These are phyloP conservation scores for Polypedilum pembai DNA, from an alignment of 1,140 invertebrate genomes.

Conservation along the genomic window DNA sequence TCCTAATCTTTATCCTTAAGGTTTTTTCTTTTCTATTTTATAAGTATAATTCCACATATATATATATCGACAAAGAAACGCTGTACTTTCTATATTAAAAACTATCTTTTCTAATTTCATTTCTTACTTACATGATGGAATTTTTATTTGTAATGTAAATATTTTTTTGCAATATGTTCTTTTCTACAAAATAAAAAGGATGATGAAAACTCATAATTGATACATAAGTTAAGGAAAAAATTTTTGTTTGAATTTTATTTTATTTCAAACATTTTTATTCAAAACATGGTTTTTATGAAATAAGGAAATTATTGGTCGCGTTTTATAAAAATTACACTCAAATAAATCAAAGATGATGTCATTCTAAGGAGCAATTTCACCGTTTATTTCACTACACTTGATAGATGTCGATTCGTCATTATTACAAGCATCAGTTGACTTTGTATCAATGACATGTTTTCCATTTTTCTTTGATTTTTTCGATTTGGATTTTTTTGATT, in stretches of 20 bases:
- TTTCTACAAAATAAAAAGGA: neutral
- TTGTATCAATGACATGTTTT: neutral
- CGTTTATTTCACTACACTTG: neutral
- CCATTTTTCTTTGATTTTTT: conserved; percentile 13
- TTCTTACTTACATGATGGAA: too few relatives aligned
- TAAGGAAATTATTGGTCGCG: neutral
- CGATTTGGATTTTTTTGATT: neutral
- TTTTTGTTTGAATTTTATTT: too few relatives aligned
- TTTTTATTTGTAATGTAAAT: neutral
- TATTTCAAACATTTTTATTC: too few relatives aligned
- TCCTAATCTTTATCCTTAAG: too few relatives aligned
- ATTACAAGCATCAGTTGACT: neutral
- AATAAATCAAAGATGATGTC: neutral
- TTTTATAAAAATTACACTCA: neutral
- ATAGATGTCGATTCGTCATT: neutral
- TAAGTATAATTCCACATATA: too few relatives aligned
- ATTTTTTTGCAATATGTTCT: neutral
- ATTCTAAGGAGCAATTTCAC: neutral
- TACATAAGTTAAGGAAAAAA: too few relatives aligned
- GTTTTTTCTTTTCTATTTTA: too few relatives aligned
- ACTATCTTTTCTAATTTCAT: too few relatives aligned
- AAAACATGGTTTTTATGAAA: neutral
- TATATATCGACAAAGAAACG: too few relatives aligned
- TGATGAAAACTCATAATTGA: neutral
- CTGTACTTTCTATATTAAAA: too few relatives aligned